Conservation (phyloP, 2,888 invertebrate species). For the Frankliniella intonsa region DNA sequence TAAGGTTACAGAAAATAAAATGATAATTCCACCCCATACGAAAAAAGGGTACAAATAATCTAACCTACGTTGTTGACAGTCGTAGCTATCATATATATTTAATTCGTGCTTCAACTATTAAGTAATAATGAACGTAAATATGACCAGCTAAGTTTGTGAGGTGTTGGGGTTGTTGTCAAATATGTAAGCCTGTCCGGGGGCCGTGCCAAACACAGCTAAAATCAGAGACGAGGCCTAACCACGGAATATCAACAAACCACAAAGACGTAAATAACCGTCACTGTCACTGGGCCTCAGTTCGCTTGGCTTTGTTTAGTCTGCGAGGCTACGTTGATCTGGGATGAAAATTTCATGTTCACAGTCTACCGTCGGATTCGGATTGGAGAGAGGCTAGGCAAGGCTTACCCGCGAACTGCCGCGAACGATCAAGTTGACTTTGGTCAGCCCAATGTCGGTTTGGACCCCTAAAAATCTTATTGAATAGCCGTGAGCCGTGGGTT, state of each 20-base stretch:
- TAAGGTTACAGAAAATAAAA: not conserved
- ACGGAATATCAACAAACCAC: slow-evolving; percentile 7
- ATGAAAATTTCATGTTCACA: too few species aligned
- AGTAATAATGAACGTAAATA: not conserved
- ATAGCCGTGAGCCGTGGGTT: too few species aligned
- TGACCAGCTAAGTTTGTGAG: slow-evolving; percentile 7
- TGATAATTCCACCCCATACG: not conserved
- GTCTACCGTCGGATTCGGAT: too few species aligned
- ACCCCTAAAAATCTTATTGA: too few species aligned
- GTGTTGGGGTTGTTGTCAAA: not conserved
- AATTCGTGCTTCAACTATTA: not conserved
- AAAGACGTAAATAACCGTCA: slow-evolving; percentile 22
- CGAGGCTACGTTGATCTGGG: too few species aligned
- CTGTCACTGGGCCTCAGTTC: not conserved
- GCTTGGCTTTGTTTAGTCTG: too few species aligned
- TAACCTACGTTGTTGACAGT: not conserved
- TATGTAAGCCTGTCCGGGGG: not conserved
- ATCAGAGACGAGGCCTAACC: not conserved
- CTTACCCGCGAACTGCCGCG: too few species aligned
- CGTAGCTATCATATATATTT: not conserved
- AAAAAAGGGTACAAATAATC: not conserved
- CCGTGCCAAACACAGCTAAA: slow-evolving; percentile 14
- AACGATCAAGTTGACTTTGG: too few species aligned
- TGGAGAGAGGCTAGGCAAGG: too few species aligned
- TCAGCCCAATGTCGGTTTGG: too few species aligned